Evolutionary conservation across 1,140 invertebrate genomes (phyloP), one percentile per base, ranked within the genome.

Genomic region (Theocolax elegans): DNA sequence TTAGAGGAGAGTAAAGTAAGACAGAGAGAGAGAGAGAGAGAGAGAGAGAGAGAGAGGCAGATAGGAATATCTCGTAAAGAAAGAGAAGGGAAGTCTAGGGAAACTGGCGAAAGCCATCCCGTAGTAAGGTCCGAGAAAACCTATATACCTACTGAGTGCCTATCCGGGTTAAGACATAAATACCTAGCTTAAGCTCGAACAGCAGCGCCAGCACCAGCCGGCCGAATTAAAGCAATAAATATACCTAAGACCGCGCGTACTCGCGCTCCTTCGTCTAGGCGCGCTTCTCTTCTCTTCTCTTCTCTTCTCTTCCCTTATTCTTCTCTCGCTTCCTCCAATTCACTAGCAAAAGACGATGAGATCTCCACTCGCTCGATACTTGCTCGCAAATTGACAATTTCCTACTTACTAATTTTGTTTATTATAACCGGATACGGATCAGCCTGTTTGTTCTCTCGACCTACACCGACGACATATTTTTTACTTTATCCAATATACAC

Each of bases 221-320:
- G 29, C 73, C 67, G 78, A 79, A 80, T 80, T 80, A 78, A 78
- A 79, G 75, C 75, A 74, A 79, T 79, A 79, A 79, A 81, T 81
- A 79, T 72, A 75, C 72, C 72, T 74, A 74, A 75, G 60, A 63
- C 66, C 60, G 60, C 59, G 42, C 63, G 56, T n/a, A n/a, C n/a
- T n/a, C 31, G 63, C 72, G 74, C 51, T 42, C 9, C 51, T 67
- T 62, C 49, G 60, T 56, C 56, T 67, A 35, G 48, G 35, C 23
- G 40, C 27, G 31, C 48, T 31, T n/a, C n/a, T n/a, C n/a, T n/a
- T n/a, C n/a, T n/a, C n/a, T n/a, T n/a, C n/a, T n/a, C n/a, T n/a
- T n/a, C n/a, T n/a, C n/a, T n/a, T n/a, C n/a, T n/a, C n/a, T n/a
- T n/a, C n/a, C n/a, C n/a, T n/a, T n/a, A n/a, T n/a, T n/a, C n/a